Evolutionary conservation across 1,140 invertebrate species (phyloP).

Genomic region (Idris sp.): DNA sequence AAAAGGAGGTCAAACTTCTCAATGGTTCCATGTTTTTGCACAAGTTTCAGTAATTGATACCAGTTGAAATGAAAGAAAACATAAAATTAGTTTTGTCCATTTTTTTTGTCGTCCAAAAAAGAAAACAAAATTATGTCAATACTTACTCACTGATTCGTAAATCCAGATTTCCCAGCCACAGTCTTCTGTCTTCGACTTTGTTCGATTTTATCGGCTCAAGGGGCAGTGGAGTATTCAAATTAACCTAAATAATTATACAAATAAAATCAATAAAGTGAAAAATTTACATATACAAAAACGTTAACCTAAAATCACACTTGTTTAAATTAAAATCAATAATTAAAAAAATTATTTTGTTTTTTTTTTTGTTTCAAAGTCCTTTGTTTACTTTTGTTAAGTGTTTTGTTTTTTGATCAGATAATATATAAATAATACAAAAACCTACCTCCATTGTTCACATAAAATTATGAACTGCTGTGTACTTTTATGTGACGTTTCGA

Average conservation of each 20-base stretch:
- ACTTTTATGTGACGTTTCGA: too few species aligned
- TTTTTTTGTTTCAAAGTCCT: too few species aligned
- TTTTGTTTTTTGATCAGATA: too few species aligned
- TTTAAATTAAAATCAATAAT: too few species aligned
- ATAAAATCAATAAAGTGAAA: too few species aligned
- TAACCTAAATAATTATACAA: constrained; percentile 50
- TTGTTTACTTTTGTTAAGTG: too few species aligned
- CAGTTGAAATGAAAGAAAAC: constrained; percentile 79
- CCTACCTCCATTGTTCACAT: too few species aligned
- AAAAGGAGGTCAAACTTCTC: constrained; percentile 97
- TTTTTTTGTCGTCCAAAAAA: constrained; percentile 6
- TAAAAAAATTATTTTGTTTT: too few species aligned
- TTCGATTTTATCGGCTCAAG: constrained; percentile 80
- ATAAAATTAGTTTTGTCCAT: constrained; percentile 38
- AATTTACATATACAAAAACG: too few species aligned
- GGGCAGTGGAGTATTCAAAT: constrained; percentile 77
- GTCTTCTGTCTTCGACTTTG: constrained; percentile 83
- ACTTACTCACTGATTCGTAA: constrained; percentile 94
- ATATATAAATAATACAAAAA: too few species aligned
- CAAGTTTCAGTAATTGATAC: constrained; percentile 95
- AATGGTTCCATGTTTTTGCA: constrained; percentile 93
- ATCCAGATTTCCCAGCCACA: constrained; percentile 95
- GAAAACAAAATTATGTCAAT: constrained; percentile 64
- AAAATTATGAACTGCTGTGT: too few species aligned
- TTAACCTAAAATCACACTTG: too few species aligned